Evolutionary conservation across 2,888 invertebrate genomes (phyloP).

Genomic region (Glaucopsyche alexis): DNA sequence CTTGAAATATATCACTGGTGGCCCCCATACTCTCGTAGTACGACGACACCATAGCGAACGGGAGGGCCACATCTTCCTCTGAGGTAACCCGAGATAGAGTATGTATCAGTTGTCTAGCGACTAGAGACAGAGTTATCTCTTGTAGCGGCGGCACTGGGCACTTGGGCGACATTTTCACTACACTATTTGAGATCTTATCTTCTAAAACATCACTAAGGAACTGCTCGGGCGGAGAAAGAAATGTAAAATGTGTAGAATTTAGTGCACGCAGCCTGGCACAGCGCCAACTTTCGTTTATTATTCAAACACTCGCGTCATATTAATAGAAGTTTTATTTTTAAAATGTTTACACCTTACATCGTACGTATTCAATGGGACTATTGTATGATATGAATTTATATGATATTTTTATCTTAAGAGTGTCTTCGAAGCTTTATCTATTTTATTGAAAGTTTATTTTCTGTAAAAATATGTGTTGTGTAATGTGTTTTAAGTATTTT

Average conservation of each 20-base stretch:
- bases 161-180: conserved; percentile 81
- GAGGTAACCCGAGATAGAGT: conserved; percentile 81
- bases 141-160: conserved; percentile 80
- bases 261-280: conserved; percentile 66
- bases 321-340: conserved; percentile 72
- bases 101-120: conserved; percentile 82
- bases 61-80: conserved; percentile 78
- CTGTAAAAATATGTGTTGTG: not conserved
- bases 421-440: no score
- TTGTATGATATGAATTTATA: conserved; percentile 21
- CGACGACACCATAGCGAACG: conserved; percentile 81
- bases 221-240: conserved; percentile 56
- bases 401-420: no score
- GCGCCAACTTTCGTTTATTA: conserved; percentile 69
- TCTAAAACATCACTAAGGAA: conserved; percentile 51
- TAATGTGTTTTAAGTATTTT: not conserved
- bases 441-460: no score
- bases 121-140: conserved; percentile 79
- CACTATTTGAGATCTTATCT: conserved; percentile 48
- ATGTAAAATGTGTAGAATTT: conserved; percentile 67
- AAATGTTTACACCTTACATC: conserved; percentile 63
- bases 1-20: conserved; percentile 84
- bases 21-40: conserved; percentile 82
- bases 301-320: conserved; percentile 67
- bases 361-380: conserved; percentile 52